Percentiles rank a stretch among this genome's conserved stretches.
These are phyloP conservation scores for Danionella cerebrum DNA, from an alignment of 2,113 vertebrate genomes.

Conservation along the genomic window DNA sequence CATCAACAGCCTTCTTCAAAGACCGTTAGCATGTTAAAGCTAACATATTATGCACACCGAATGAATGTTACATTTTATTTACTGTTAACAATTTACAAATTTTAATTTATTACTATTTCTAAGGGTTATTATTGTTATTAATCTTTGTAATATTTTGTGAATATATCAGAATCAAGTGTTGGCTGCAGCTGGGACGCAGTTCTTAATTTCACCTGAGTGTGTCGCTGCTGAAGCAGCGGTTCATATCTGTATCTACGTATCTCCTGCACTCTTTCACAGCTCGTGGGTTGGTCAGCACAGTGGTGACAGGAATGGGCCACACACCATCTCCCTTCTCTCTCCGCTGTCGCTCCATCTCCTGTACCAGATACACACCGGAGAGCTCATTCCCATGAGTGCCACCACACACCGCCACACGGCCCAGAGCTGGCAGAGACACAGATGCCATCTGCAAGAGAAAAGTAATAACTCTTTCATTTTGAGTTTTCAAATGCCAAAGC, in stretches of 20 bases:
- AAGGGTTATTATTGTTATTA: too few species aligned
- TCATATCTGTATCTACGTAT: conserved; percentile 64
- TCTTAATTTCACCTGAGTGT: conserved; percentile 51
- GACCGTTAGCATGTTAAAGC: too few species aligned
- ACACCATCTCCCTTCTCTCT: conserved; percentile 16
- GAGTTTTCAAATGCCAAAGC: neutral
- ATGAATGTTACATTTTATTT: too few species aligned
- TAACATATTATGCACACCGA: too few species aligned
- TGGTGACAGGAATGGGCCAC: conserved; percentile 40
- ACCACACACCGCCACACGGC: conserved; percentile 62
- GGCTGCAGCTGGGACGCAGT: neutral
- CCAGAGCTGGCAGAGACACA: conserved; percentile 46
- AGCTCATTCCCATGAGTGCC: conserved; percentile 81
- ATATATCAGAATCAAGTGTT: too few species aligned
- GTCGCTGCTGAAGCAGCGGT: conserved; percentile 61
- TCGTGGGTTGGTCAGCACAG: conserved; percentile 56
- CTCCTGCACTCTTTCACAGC: conserved; percentile 60
- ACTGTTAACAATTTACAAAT: too few species aligned
- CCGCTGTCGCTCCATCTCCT: conserved; percentile 49
- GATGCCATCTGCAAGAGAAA: conserved; percentile 52
- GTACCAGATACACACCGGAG: conserved; percentile 64
- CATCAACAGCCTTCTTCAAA: too few species aligned
- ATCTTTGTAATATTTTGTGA: too few species aligned
- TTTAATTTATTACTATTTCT: too few species aligned
- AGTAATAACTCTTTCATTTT: neutral